Evolutionary conservation across 2,113 vertebrate genomes (phyloP).

Genomic region (Xenopus borealis): DNA sequence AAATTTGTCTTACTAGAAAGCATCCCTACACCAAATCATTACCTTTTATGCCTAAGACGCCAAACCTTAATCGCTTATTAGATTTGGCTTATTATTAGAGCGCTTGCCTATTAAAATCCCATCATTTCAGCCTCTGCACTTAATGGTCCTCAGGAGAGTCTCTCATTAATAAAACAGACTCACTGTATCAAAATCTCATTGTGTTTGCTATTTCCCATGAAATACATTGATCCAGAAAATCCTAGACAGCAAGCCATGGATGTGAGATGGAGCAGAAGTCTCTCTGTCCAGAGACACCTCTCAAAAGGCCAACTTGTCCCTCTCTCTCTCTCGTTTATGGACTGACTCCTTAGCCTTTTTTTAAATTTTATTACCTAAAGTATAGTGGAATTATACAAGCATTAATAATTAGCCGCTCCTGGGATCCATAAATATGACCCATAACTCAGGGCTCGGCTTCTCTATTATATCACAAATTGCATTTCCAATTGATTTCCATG

Average conservation of each 20-base stretch:
- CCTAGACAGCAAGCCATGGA: slow-evolving; percentile 14
- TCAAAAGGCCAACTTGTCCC: slow-evolving; percentile 16
- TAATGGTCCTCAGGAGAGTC: background rate
- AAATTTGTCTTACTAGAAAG: background rate
- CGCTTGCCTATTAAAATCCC: background rate
- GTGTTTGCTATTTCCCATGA: background rate
- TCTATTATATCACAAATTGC: slow-evolving; percentile 46
- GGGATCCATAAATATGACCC: slow-evolving; percentile 45
- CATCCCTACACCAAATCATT: background rate
- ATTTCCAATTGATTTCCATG: slow-evolving; percentile 47
- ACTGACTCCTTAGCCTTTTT: slow-evolving; percentile 31
- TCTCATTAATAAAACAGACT: background rate
- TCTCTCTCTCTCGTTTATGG: slow-evolving; percentile 23
- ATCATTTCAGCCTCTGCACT: background rate
- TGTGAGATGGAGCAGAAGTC: slow-evolving; percentile 1
- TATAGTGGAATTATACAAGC: slow-evolving; percentile 25
- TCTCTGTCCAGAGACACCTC: slow-evolving; percentile 1
- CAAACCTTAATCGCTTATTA: background rate
- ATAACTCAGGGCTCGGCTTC: slow-evolving; percentile 40
- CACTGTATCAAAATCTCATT: background rate
- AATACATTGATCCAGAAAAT: slow-evolving; percentile 8
- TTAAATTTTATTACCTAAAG: slow-evolving; percentile 40
- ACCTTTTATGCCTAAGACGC: background rate
- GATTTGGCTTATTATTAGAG: background rate
- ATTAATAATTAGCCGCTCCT: slow-evolving; percentile 41